phyloP scores from a whole-genome alignment of 2,797 vertebrate species.

The Alca torda region DNA sequence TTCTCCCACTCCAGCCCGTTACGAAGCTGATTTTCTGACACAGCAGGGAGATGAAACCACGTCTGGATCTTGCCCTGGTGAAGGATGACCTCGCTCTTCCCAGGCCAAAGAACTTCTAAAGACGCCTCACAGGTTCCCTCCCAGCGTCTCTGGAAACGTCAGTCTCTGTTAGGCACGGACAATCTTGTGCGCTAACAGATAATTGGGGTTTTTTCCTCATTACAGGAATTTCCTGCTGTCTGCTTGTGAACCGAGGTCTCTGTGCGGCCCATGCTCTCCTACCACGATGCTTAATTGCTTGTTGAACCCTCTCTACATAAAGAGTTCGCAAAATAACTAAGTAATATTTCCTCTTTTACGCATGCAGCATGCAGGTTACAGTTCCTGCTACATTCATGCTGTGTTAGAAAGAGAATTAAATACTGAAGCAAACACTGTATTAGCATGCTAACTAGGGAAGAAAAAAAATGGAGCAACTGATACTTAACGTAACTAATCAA shows the following conservation, averaged over 20 bases:
- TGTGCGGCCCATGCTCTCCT: neutral
- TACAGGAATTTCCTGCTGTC: neutral
- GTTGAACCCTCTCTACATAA: neutral
- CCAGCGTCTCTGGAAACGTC: neutral
- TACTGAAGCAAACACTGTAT: conserved; percentile 65
- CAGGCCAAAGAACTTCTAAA: neutral
- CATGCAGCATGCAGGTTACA: conserved; percentile 65
- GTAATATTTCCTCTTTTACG: neutral
- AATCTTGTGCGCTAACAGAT: neutral
- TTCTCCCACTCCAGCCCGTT: neutral
- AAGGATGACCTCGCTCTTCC: neutral
- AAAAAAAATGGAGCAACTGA: conserved; percentile 25
- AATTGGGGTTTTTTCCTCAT: neutral
- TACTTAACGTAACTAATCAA: conserved; percentile 45
- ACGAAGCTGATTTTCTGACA: neutral
- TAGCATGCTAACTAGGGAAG: conserved; percentile 80
- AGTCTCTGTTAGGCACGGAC: neutral
- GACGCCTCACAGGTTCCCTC: neutral
- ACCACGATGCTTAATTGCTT: neutral
- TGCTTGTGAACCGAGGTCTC: neutral
- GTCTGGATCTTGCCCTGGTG: neutral
- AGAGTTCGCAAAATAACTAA: neutral
- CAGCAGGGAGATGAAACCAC: neutral
- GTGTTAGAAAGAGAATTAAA: conserved; percentile 68
- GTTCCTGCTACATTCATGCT: conserved; percentile 72